Evolutionary conservation across 2,113 vertebrate genomes (phyloP).

Genomic region (Oncorhynchus masou): DNA sequence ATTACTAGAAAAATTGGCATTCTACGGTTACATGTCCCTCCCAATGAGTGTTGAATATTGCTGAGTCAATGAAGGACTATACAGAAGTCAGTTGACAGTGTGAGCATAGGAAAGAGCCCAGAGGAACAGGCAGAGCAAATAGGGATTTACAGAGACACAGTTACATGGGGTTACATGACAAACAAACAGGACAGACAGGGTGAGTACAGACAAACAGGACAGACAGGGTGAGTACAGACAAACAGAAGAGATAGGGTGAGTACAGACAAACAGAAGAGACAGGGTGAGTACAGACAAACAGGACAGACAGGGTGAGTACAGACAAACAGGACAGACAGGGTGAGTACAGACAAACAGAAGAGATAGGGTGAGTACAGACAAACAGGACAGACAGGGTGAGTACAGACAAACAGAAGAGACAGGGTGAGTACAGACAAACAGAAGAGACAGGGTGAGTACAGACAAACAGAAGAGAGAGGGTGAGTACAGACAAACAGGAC

Average conservation of each 20-base stretch:
- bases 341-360: background rate
- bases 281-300: conserved; percentile 30
- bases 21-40: background rate
- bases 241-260: conserved; percentile 11
- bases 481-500: conserved; percentile 2
- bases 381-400: conserved; percentile 13
- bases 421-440: conserved; percentile 5
- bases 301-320: conserved; percentile 15
- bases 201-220: background rate
- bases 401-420: conserved; percentile 28
- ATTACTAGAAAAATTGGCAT: background rate
- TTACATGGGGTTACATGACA: conserved; percentile 27
- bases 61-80: background rate
- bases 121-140: conserved; percentile 17
- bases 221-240: conserved; percentile 24
- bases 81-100: conserved; percentile 1
- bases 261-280: conserved; percentile 20
- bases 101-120: background rate
- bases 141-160: conserved; percentile 10
- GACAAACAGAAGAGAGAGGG: conserved; percentile 8
- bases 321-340: background rate
- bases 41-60: background rate
- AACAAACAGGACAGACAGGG: background rate
- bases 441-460: background rate
- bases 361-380: conserved; percentile 22